A percentile compares a stretch with the other conserved stretches of the same genome.
phyloP scores from a whole-genome alignment of 1,140 invertebrate species.

The Streblospio benedicti region DNA sequence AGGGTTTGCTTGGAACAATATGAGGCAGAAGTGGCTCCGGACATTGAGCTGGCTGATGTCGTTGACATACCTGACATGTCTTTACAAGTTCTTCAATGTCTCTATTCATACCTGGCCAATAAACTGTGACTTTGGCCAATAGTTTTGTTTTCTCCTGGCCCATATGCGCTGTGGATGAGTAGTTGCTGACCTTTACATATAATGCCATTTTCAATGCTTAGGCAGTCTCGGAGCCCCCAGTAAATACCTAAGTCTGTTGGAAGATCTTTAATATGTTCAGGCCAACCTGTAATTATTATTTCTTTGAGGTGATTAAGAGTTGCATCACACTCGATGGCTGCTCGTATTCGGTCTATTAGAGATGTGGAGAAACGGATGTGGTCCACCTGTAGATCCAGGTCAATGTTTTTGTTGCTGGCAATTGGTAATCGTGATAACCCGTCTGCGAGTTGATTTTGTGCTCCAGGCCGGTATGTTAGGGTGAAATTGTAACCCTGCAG shows the following conservation, averaged over 20 bases:
- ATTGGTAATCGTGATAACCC: constrained; percentile 17
- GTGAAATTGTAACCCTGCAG: constrained; percentile 45
- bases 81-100: too few relatives aligned
- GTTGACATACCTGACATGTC: neutral
- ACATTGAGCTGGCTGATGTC: neutral
- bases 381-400: neutral
- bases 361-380: neutral
- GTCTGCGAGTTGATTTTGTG: constrained; percentile 45
- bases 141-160: too few relatives aligned
- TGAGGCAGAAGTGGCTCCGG: neutral
- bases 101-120: too few relatives aligned
- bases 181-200: too few relatives aligned
- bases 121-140: too few relatives aligned
- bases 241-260: neutral
- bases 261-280: neutral
- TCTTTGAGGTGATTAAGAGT: neutral
- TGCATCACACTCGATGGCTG: neutral
- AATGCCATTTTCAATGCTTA: too few relatives aligned
- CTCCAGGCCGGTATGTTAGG: constrained; percentile 37
- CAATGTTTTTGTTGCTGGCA: neutral
- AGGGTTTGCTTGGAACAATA: neutral
- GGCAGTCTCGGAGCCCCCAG: too few relatives aligned
- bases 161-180: too few relatives aligned
- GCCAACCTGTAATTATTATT: neutral
- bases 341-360: neutral